Base-by-base conservation (phyloP, 2,888 invertebrate species). In the Ptilodon capucinus region DNA sequence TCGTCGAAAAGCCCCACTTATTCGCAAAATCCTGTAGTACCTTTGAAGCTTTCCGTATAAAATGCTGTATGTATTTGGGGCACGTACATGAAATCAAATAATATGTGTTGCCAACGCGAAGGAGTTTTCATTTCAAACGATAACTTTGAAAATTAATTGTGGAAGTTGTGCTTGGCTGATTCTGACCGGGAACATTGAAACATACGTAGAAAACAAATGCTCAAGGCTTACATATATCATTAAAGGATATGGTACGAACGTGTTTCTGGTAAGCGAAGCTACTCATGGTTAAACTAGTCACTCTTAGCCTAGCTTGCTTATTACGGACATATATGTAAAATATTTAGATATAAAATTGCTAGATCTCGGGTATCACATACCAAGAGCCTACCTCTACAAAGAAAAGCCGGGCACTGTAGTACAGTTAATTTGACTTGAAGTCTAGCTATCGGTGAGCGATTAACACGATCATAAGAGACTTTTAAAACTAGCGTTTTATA, bases 1-100 rank as follows among this genome's bases (percentile, higher is more conserved):
- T 59, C 48, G 42, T 42, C 34, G 23, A 40, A 23, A 16, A 9
- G 45, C 43, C 50, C 40, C 48, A 50, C 48, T 55, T 60, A 44
- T 49, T 64, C 51, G 47, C 47, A 41, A 42, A 55, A 47, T 58
- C 54, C 58, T 44, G 51, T 48, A 51, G 54, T 54, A 46, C 44
- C 40, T 46, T 35, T 18, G 36, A 49, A 51, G 48, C 48, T 54
- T 53, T 56, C 50, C 53, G 57, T 53, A 56, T 61, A 51, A 53
- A 32, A 57, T 49, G 45, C 42, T 47, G 32, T 46, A 19, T 50
- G 44, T 63, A 65, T 66, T 68, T 57, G 46, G 41, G 57, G 36
- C 62, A 64, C 64, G 66, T 62, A 51, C 48, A 54, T 54, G 54
- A 43, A 59, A 68, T 62, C 57, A 60, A 60, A 71, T 70, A 55